Base-by-base conservation (phyloP, 2,888 invertebrate genomes). In the Deroplatys truncata region DNA sequence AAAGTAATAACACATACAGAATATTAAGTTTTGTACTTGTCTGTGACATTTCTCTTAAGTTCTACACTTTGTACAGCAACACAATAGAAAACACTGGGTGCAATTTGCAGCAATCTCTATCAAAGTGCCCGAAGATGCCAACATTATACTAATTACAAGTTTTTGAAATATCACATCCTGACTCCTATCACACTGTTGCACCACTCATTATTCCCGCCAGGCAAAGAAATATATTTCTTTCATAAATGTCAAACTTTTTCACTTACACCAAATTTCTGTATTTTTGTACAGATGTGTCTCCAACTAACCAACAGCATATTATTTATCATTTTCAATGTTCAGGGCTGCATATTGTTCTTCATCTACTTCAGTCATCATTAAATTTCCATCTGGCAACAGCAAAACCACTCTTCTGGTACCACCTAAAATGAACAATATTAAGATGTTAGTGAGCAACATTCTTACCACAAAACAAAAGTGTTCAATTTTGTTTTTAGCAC, bases 341-440 rank as follows among this genome's bases (percentile, higher is more conserved):
- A 96, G 92, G 35, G 96, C 96, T 91, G 96, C 96, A 92, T 96
- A 98, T 92, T 98, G 98, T 92, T 98, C 97, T 92, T 97, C 97
- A 92, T 97, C 97, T 91, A 98, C 96, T 93, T 98, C 97, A 10
- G 98, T 98, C 96, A 97, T 97, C 94, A 98, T 97, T 90, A 97
- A 95, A 92, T 97, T 97, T 91, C 98, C 98, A 93, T 98, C 97
- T 15, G 97, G 97, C 91, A 98, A 94, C 92, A 97, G 94, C n/a
- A 98, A 94, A 13, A 98, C 97, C 29, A 98, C 97, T 93, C 97
- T 96, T 92, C 97, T 95, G 29, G 97, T 97, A 89, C 97, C 97
- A 93, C 97, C 97, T 97, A 92, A 28, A 92, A 92, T 88, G 91
- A 91, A 91, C 8, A 56, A 29, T n/a, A 49, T 84, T 83, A 84